Conservation (phyloP, 2,888 invertebrate species). For the Megalurothrips usitatus region DNA sequence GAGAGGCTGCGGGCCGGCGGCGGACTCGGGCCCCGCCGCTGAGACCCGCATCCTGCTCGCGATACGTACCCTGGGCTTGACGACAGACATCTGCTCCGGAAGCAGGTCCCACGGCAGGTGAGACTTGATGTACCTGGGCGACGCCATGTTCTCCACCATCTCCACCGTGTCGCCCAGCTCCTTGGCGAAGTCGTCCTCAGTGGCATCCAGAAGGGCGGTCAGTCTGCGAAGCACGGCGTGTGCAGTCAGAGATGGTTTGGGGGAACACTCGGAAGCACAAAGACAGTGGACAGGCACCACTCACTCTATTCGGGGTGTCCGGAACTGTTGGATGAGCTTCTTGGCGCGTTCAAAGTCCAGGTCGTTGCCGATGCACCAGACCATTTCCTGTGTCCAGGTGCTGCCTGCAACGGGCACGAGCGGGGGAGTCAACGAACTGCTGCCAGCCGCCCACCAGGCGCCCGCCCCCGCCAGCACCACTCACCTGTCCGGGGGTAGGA, state of each 20-base stretch:
- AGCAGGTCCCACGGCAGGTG: slow-evolving; percentile 69
- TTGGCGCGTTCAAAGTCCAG: slow-evolving; percentile 72
- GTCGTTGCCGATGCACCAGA: slow-evolving; percentile 80
- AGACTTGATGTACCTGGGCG: slow-evolving; percentile 69
- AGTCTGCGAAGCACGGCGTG: slow-evolving; percentile 41
- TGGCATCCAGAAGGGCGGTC: slow-evolving; percentile 58
- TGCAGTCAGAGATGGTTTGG: background rate
- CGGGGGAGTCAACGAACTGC: no score
- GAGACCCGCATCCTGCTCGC: no score
- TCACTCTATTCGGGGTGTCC: slow-evolving; percentile 70
- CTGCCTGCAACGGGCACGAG: slow-evolving; percentile 56
- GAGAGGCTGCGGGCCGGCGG: background rate
- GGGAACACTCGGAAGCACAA: no score
- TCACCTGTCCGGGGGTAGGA: slow-evolving; percentile 86
- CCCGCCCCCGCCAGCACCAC: slow-evolving; percentile 38
- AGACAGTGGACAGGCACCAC: background rate
- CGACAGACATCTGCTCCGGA: slow-evolving; percentile 57
- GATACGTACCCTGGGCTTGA: slow-evolving; percentile 63
- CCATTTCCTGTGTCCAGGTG: slow-evolving; percentile 92
- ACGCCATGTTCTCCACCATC: slow-evolving; percentile 59
- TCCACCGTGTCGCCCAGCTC: slow-evolving; percentile 66
- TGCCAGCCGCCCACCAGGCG: no score
- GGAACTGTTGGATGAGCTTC: slow-evolving; percentile 52
- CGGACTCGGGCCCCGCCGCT: background rate
- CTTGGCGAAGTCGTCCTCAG: slow-evolving; percentile 54